Conservation (phyloP, 92 coral and sea anemone genomes). For the Phenganax marumi region DNA sequence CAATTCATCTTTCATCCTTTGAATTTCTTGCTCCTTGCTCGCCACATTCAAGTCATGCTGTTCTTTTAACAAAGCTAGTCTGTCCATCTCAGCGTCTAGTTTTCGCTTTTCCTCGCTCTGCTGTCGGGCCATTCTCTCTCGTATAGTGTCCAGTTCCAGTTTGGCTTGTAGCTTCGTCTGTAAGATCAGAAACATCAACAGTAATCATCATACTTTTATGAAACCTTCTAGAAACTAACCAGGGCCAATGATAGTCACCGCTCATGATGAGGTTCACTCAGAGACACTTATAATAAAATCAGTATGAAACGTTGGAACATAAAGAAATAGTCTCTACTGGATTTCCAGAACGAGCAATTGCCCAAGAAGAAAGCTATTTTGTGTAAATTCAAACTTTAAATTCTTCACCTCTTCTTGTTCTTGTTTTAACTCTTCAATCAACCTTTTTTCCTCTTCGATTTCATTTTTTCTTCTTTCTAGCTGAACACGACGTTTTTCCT, state of each 20-base stretch:
- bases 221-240: neutral
- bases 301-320: too few species aligned
- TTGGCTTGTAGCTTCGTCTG: conserved; percentile 31
- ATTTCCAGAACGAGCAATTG: neutral
- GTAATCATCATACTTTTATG: neutral
- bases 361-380: neutral
- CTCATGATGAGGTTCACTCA: too few species aligned
- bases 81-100: conserved; percentile 87
- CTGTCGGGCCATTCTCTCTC: conserved; percentile 76
- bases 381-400: neutral
- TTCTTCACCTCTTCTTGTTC: conserved; percentile 84
- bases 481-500: conserved; percentile 74
- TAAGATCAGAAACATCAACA: neutral
- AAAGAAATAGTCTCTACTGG: too few species aligned
- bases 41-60: conserved; percentile 84
- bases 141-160: conserved; percentile 52
- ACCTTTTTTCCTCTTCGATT: conserved; percentile 85
- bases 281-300: too few species aligned
- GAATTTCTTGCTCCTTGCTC: conserved; percentile 82
- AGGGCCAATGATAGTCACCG: too few species aligned
- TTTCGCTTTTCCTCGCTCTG: conserved; percentile 86
- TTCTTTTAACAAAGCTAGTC: conserved; percentile 82
- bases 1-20: conserved; percentile 80
- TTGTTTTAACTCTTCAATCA: conserved; percentile 77
- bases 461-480: conserved; percentile 73